These are phyloP conservation scores for Plebejus argus DNA, from an alignment of 2,888 invertebrate species.

Conservation along the genomic window DNA sequence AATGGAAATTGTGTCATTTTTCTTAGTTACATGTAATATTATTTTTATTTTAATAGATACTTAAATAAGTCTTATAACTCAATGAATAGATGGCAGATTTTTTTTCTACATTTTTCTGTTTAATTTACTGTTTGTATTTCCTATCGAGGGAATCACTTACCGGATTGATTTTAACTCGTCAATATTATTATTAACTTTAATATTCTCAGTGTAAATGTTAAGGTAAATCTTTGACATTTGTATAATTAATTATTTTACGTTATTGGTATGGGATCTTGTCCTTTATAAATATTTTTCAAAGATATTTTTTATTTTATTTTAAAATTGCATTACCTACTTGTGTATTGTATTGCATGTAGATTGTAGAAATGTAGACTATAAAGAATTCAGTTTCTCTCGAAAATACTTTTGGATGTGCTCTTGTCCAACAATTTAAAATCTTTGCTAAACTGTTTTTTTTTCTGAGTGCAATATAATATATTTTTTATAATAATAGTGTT, in stretches of 20 bases:
- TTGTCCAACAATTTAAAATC: no score
- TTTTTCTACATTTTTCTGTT: background rate
- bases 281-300: background rate
- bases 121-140: background rate
- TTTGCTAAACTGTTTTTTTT: no score
- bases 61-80: no score
- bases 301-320: background rate
- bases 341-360: background rate
- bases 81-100: background rate
- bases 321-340: no score
- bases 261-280: background rate
- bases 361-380: background rate
- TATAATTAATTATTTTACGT: background rate
- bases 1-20: no score
- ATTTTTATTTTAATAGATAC: no score
- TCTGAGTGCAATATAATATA: no score
- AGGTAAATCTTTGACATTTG: constrained; percentile 7
- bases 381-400: no score
- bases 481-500: no score
- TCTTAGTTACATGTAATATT: no score
- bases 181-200: background rate
- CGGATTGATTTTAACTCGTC: background rate
- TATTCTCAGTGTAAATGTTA: background rate
- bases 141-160: background rate
- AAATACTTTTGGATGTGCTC: no score